A percentile compares a stretch with the other conserved stretches of the same genome.
These are phyloP conservation scores for Apis mellifera DNA, from an alignment of 1,140 invertebrate genomes.

Conservation along the genomic window Amel_HAv3.1 CM009942.2:8273501-8274000, in stretches of 20 bases:
- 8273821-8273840: not conserved
- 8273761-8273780: too few relatives aligned
- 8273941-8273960: not conserved
- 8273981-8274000: not conserved
- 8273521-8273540: constrained; percentile 1
- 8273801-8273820: too few relatives aligned
- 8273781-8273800: too few relatives aligned
- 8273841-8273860: not conserved
- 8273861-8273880: not conserved
- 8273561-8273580: not conserved
- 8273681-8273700: not conserved
- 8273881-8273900: not conserved
- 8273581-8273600: too few relatives aligned
- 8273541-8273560: not conserved
- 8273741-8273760: too few relatives aligned
- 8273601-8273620: not conserved
- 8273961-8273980: not conserved
- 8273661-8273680: not conserved
- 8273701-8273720: not conserved
- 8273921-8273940: not conserved
- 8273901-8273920: not conserved
- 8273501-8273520: constrained; percentile 39
- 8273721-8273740: not conserved
- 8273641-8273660: not conserved
- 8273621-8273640: too few relatives aligned